Conservation (phyloP, 37 sponge, comb jelly and placozoan species). For the Bolinopsis microptera region DNA sequence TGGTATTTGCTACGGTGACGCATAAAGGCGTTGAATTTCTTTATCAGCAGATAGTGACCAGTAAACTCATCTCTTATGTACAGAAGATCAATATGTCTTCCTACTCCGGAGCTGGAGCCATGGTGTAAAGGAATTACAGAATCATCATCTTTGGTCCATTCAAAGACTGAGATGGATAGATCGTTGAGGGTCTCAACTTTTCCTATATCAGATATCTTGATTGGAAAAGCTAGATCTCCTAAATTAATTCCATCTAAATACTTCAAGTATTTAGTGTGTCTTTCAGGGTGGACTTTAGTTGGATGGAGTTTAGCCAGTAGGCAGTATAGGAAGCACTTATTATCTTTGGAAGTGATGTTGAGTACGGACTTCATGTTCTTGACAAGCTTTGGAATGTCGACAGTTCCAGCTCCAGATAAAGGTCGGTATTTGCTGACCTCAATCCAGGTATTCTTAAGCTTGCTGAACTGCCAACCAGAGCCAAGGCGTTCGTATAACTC, state of each 20-base stretch:
- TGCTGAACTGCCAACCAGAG: slow-evolving; percentile 11
- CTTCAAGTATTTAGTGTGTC: neutral
- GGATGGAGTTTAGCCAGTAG: neutral
- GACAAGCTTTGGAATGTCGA: neutral
- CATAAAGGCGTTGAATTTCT: slow-evolving; percentile 34
- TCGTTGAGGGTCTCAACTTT: neutral
- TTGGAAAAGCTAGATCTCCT: slow-evolving; percentile 12
- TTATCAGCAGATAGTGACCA: neutral
- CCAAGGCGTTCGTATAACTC: slow-evolving; percentile 20
- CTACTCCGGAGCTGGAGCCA: slow-evolving; percentile 1
- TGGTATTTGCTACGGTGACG: slow-evolving; percentile 1
- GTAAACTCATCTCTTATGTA: slow-evolving; percentile 1
- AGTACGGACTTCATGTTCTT: slow-evolving; percentile 31
- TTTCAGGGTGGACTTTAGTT: neutral
- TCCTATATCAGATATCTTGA: neutral
- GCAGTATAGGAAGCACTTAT: slow-evolving; percentile 44
- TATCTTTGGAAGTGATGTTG: slow-evolving; percentile 14
- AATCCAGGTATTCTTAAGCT: neutral
- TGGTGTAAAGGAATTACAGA: slow-evolving; percentile 18
- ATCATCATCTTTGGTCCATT: neutral
- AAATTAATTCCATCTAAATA: neutral
- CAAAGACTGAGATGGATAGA: slow-evolving; percentile 8
- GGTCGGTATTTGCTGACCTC: neutral
- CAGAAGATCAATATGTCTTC: slow-evolving; percentile 27
- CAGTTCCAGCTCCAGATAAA: neutral